These are phyloP conservation scores for Masnerella sp. DNA, from an alignment of 2,888 invertebrate species.

Conservation along the genomic window DNA sequence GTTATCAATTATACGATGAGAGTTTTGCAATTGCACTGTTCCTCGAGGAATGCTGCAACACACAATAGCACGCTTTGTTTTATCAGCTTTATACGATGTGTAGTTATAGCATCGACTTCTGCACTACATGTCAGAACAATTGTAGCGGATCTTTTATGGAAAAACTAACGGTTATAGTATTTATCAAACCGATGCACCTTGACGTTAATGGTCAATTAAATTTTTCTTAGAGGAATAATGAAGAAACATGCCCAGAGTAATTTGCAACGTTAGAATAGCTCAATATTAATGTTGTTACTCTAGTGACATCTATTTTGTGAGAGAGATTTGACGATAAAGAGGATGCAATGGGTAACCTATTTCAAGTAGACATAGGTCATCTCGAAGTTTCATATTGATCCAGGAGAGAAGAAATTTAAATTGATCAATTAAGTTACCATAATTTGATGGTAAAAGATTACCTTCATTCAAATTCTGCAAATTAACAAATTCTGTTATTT, in stretches of 20 bases:
- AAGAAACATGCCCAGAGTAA: background rate
- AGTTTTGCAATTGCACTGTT: slow-evolving; percentile 8
- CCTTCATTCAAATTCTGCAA: too few species aligned
- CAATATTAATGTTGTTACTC: too few species aligned
- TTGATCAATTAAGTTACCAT: too few species aligned
- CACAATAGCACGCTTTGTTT: slow-evolving; percentile 24
- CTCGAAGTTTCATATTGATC: too few species aligned
- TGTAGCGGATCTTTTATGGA: slow-evolving; percentile 1
- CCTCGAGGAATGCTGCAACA: slow-evolving; percentile 9
- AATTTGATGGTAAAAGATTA: too few species aligned
- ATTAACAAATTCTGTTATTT: too few species aligned
- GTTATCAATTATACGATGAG: slow-evolving; percentile 24
- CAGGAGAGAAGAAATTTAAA: too few species aligned
- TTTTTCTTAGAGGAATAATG: background rate
- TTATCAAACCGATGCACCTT: slow-evolving; percentile 2
- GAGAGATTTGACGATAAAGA: too few species aligned
- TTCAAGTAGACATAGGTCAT: too few species aligned
- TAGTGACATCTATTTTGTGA: too few species aligned
- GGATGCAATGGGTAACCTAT: too few species aligned
- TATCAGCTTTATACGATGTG: slow-evolving; percentile 15
- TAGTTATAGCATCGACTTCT: slow-evolving; percentile 3
- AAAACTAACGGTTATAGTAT: slow-evolving; percentile 11
- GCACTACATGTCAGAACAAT: background rate
- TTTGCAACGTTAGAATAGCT: background rate
- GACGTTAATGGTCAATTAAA: slow-evolving; percentile 3